phyloP scores from a whole-genome alignment of 1,140 invertebrate species.

The Danaus plexippus region DNA sequence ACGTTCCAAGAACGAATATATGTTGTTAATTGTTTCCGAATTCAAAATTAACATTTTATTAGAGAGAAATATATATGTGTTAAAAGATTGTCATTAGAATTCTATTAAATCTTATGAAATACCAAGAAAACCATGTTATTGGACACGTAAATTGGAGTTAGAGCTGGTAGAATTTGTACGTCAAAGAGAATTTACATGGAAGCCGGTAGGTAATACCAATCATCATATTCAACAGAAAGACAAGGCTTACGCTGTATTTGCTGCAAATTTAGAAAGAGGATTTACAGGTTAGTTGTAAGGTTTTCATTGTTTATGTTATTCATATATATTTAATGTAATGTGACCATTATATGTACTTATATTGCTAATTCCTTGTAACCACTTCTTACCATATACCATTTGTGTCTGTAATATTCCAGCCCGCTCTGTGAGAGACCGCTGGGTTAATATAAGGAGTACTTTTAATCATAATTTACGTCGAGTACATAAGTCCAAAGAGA shows the following conservation, averaged over 20 bases:
- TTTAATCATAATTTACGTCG: constrained; percentile 56
- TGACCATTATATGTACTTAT: too few species aligned
- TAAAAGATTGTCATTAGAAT: too few species aligned
- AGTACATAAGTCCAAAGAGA: constrained; percentile 45
- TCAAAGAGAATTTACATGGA: constrained; percentile 55
- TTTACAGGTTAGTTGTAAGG: constrained; percentile 42
- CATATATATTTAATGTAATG: too few species aligned
- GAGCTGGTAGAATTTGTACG: constrained; percentile 53
- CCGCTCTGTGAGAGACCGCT: constrained; percentile 53
- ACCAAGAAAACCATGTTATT: constrained; percentile 51
- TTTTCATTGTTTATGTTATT: too few species aligned
- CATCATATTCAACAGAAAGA: constrained; percentile 63
- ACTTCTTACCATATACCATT: too few species aligned
- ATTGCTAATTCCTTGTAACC: too few species aligned
- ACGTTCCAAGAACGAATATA: too few species aligned
- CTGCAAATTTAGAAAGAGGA: constrained; percentile 43
- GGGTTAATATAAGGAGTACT: constrained; percentile 64
- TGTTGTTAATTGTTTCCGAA: too few species aligned
- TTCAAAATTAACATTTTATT: too few species aligned
- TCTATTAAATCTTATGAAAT: constrained; percentile 30
- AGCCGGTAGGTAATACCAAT: constrained; percentile 54
- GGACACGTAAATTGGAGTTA: constrained; percentile 57
- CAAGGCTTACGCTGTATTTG: constrained; percentile 60
- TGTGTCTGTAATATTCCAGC: constrained; percentile 32
- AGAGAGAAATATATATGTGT: too few species aligned